A percentile compares a stretch with the other conserved stretches of the same genome.
phyloP scores from a whole-genome alignment of 1,140 invertebrate genomes.

The Neodiprion fabricii region DNA sequence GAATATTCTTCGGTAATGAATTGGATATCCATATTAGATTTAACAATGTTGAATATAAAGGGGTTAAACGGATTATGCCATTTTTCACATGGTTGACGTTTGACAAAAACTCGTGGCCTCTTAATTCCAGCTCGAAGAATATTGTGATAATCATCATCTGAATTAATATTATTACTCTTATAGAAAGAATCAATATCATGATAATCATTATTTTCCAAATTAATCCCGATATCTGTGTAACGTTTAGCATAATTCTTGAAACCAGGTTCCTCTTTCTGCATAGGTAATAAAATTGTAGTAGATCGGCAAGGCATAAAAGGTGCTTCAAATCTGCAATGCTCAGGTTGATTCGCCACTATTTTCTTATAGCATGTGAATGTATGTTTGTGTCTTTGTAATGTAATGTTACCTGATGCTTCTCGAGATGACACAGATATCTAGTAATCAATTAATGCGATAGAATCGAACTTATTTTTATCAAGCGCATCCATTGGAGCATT shows the following conservation, averaged over 20 bases:
- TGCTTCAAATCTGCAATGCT: conserved; percentile 43
- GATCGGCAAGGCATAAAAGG: conserved; percentile 38
- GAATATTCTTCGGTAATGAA: conserved; percentile 50
- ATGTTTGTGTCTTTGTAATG: conserved; percentile 32
- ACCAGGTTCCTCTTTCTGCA: too few relatives aligned
- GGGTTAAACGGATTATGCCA: conserved; percentile 44
- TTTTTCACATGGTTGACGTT: conserved; percentile 34
- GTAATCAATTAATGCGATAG: conserved; percentile 24
- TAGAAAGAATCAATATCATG: too few relatives aligned
- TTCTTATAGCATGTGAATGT: conserved; percentile 42
- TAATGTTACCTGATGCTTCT: conserved; percentile 37
- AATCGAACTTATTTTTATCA: conserved; percentile 19
- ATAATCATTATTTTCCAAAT: too few relatives aligned
- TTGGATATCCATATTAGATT: conserved; percentile 51
- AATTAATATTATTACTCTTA: too few relatives aligned
- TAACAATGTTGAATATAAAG: conserved; percentile 34
- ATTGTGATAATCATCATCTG: too few relatives aligned
- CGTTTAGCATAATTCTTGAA: too few relatives aligned
- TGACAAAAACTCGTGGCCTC: conserved; percentile 34
- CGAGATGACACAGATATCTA: conserved; percentile 31
- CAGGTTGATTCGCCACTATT: conserved; percentile 17
- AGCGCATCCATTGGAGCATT: conserved; percentile 41
- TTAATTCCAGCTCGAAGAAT: conserved; percentile 24
- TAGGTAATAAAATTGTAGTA: conserved; percentile 20
- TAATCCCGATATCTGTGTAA: too few relatives aligned